A percentile compares a stretch with the other conserved stretches of the same genome.
phyloP scores from a whole-genome alignment of 1,140 invertebrate genomes.

The Drosophila melanica region DNA sequence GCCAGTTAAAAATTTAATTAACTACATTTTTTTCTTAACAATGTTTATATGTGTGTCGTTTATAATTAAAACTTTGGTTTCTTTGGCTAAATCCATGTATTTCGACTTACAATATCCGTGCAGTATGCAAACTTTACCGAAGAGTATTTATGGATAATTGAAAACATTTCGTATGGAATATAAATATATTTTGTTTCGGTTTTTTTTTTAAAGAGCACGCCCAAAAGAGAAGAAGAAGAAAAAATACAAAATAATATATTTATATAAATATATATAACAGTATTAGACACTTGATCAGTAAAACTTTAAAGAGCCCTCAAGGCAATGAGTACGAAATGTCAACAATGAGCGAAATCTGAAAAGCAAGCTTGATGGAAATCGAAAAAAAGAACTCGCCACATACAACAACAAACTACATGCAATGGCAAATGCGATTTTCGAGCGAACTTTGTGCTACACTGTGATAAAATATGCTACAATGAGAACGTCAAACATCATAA shows the following conservation, averaged over 20 bases:
- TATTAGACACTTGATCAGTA: conserved; percentile 61
- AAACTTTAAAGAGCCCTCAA: conserved; percentile 37
- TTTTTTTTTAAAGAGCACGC: conserved; percentile 57
- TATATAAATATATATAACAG: conserved; percentile 44
- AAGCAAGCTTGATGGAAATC: conserved; percentile 17
- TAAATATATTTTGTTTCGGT: conserved; percentile 42
- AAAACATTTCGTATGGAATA: conserved; percentile 23
- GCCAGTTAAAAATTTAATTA: conserved; percentile 25
- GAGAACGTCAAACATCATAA: conserved; percentile 8
- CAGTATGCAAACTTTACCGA: conserved; percentile 83
- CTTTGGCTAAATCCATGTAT: conserved; percentile 29
- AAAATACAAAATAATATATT: conserved; percentile 59
- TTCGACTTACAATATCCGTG: conserved; percentile 82
- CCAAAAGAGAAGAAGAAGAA: conserved; percentile 75
- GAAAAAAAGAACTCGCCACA: background rate
- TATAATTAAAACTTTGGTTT: conserved; percentile 6
- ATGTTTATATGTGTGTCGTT: background rate
- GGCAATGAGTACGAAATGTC: conserved; percentile 51
- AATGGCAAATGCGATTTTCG: conserved; percentile 30
- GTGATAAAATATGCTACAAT: conserved; percentile 20
- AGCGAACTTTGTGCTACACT: conserved; percentile 25
- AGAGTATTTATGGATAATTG: conserved; percentile 44
- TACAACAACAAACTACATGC: conserved; percentile 11
- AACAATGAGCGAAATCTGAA: conserved; percentile 38
- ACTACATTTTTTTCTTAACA: background rate